Conservation (phyloP, 2,797 vertebrate genomes). For the Labeo calbasu region DNA sequence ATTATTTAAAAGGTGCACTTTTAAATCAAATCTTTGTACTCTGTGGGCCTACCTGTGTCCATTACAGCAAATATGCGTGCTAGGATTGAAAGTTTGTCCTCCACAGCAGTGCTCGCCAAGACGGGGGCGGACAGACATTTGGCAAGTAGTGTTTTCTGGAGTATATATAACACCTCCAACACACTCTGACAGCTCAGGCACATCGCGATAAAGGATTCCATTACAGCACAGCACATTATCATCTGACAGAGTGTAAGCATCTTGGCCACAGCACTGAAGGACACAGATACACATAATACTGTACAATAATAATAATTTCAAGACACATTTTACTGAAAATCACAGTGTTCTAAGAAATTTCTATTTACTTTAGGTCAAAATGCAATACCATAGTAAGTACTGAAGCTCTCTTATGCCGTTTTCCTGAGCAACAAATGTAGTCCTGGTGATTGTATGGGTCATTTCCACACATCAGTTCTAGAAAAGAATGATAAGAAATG, state of each 20-base stretch:
- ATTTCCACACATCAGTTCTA: neutral
- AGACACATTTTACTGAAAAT: constrained; percentile 3
- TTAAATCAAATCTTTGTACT: neutral
- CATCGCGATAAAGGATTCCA: neutral
- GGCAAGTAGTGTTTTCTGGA: constrained; percentile 2
- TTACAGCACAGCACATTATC: constrained; percentile 36
- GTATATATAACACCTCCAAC: constrained; percentile 4
- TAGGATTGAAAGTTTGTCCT: constrained; percentile 39
- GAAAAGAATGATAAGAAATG: neutral
- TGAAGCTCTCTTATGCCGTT: fast-evolving
- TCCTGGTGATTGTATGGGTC: fast-evolving
- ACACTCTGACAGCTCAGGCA: neutral
- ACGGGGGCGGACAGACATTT: neutral
- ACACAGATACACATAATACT: neutral
- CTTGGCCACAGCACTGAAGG: constrained; percentile 37
- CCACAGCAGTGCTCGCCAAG: constrained; percentile 57
- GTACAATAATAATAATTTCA: neutral
- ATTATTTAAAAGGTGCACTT: neutral
- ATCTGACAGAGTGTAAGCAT: neutral
- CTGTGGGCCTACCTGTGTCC: constrained; percentile 62
- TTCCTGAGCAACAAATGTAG: neutral
- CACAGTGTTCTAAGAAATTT: neutral
- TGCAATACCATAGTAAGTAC: neutral
- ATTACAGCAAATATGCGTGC: constrained; percentile 64
- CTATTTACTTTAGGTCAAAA: neutral